Base-by-base conservation (phyloP, 2,888 invertebrate species). In the Isoperla grammatica region DNA sequence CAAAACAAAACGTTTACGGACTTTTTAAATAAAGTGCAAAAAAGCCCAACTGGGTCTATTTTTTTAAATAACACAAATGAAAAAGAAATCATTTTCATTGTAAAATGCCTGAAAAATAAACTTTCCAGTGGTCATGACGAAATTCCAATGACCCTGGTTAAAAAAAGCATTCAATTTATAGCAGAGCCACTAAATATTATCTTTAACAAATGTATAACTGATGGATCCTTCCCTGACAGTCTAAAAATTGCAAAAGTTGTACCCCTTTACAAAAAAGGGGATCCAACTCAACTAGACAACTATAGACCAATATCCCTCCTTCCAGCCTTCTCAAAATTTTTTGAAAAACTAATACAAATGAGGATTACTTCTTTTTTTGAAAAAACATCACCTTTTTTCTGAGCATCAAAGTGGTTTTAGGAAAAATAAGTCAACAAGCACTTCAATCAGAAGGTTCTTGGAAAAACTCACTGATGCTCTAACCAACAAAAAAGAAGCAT, bases 201-300 rank as follows among this genome's bases (percentile, higher is more conserved):
- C 13, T 48, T 48, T 23, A 48, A 48, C 11, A 23, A 22, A 17
- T 48, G 48, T 48, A 22, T 45, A 1, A 11, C n/a, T 19, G 20
- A 54, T 42, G 62, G 62, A 37, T 49, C 43, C 8, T 64, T 60
- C 58, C 62, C 64, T 17, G 23, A 54, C 45, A 53, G 56, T 35
- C 43, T 65, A 17, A 65, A 65, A 56, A 37, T 48, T 11, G 59
- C 64, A 17, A 63, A 56, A 48, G 56, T 65, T 11, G 55, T 63
- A 15, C 63, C 64, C n/a, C 43, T 65, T 37, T 61, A 40, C 43
- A 65, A 65, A 60, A 61, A 61, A 20, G 60, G 61, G 19, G 59
- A 61, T 56, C 45, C 19, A 39, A 48, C 48, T 20, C 23, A 20
- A 22, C 13, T 48, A 40, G 29, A 20, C 23, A 64, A 63, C 46